These are phyloP conservation scores for Folsomia manolachei DNA, from an alignment of 2,888 invertebrate species.

Conservation along the genomic window DNA sequence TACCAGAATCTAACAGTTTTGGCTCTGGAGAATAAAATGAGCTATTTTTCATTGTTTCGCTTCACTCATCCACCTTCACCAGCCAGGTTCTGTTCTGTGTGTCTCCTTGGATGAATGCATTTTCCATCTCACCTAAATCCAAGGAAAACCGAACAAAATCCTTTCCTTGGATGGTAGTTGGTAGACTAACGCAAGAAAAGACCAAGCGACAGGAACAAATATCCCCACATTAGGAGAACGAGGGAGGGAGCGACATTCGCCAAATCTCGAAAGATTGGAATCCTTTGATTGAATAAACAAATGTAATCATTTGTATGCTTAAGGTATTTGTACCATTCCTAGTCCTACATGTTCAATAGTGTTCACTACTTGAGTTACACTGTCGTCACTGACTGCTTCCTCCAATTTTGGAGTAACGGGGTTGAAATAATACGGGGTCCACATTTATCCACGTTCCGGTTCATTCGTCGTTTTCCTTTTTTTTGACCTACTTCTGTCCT, in stretches of 20 bases:
- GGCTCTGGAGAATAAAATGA: too few species aligned
- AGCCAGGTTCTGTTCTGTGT: too few species aligned
- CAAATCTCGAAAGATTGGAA: background rate
- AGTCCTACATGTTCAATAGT: background rate
- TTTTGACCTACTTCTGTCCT: background rate
- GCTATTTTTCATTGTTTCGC: too few species aligned
- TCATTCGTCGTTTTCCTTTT: background rate
- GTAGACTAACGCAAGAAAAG: too few species aligned
- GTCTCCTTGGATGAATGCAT: too few species aligned
- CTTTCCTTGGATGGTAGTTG: too few species aligned
- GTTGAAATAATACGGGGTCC: background rate
- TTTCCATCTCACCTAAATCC: too few species aligned
- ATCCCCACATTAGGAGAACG: background rate
- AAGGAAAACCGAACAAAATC: too few species aligned
- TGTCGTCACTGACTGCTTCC: background rate
- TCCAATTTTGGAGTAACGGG: background rate
- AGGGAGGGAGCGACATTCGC: background rate
- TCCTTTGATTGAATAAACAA: conserved; percentile 15
- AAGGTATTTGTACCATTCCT: conserved; percentile 6
- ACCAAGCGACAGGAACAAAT: background rate
- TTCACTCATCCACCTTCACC: too few species aligned
- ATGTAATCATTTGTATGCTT: conserved; percentile 13
- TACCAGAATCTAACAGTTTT: too few species aligned
- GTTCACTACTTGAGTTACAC: too few species aligned
- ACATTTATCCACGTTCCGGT: background rate